phyloP scores from a whole-genome alignment of 1,140 invertebrate genomes.

The Fopius arisanus region DNA sequence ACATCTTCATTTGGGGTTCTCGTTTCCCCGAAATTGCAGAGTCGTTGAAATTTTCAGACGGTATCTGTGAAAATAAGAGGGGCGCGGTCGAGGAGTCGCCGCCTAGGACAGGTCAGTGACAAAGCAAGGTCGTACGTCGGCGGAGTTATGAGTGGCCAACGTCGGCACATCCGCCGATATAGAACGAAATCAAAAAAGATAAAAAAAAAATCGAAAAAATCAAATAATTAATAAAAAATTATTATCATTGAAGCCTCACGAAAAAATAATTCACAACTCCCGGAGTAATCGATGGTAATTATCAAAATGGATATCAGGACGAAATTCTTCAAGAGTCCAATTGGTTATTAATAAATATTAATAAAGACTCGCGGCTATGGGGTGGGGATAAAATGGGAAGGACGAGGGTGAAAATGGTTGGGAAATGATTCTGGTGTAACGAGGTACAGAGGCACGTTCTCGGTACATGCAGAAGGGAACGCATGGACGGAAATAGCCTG shows the following conservation, averaged over 20 bases:
- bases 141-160: neutral
- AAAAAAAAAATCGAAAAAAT: no score
- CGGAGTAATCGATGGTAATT: no score
- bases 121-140: slow-evolving; percentile 55
- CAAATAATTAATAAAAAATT: no score
- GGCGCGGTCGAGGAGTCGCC: slow-evolving; percentile 36
- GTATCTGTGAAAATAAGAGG: slow-evolving; percentile 4
- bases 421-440: slow-evolving; percentile 3
- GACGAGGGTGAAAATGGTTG: neutral
- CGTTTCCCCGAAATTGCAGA: neutral
- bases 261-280: no score
- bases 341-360: no score
- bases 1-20: neutral
- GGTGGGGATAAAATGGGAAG: no score
- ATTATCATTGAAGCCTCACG: no score
- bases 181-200: no score
- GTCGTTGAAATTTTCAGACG: neutral
- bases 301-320: no score
- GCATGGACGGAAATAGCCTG: slow-evolving; percentile 23
- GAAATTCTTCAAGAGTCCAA: no score
- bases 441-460: slow-evolving; percentile 7
- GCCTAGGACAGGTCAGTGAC: slow-evolving; percentile 64
- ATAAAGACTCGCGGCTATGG: no score
- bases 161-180: neutral
- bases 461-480: slow-evolving; percentile 19